phyloP scores from a whole-genome alignment of 2,113 vertebrate species.

The Pterocles burchelli region DNA sequence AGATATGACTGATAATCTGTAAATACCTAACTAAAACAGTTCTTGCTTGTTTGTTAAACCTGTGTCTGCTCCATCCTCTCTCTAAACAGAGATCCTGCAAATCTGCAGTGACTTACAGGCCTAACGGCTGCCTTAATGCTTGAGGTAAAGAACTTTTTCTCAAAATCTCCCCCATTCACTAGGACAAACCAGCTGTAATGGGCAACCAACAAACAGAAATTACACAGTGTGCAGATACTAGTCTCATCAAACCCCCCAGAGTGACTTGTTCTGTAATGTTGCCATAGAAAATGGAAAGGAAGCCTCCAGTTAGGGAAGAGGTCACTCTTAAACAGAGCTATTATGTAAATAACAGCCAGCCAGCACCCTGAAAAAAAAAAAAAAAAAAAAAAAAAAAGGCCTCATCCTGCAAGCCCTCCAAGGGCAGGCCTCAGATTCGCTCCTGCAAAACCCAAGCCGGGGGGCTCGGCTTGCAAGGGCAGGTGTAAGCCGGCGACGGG shows the following conservation, averaged over 20 bases:
- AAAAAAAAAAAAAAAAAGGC: not conserved
- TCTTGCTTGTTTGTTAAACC: not conserved
- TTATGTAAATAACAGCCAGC: constrained; percentile 51
- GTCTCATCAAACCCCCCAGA: not conserved
- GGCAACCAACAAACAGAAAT: not conserved
- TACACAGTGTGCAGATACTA: not conserved
- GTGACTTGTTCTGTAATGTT: not conserved
- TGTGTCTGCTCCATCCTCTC: not conserved
- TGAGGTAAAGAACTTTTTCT: constrained; percentile 17
- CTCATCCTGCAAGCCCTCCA: not conserved
- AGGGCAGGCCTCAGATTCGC: not conserved
- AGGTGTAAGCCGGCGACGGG: not conserved
- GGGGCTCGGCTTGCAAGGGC: not conserved
- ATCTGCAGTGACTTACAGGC: not conserved
- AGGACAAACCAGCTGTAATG: not conserved
- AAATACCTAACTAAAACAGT: not conserved
- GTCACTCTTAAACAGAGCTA: constrained; percentile 26
- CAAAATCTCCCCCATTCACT: not conserved
- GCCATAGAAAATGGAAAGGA: constrained; percentile 45
- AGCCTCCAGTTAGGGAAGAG: constrained; percentile 42
- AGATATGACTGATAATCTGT: not conserved
- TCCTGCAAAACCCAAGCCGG: not conserved
- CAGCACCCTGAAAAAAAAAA: not conserved
- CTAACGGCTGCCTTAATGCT: not conserved
- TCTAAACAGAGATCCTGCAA: not conserved